A percentile compares a stretch with the other conserved stretches of the same genome.
These are phyloP conservation scores for Tanypteryx hageni DNA, from an alignment of 2,888 invertebrate genomes.

Conservation along the genomic window DNA sequence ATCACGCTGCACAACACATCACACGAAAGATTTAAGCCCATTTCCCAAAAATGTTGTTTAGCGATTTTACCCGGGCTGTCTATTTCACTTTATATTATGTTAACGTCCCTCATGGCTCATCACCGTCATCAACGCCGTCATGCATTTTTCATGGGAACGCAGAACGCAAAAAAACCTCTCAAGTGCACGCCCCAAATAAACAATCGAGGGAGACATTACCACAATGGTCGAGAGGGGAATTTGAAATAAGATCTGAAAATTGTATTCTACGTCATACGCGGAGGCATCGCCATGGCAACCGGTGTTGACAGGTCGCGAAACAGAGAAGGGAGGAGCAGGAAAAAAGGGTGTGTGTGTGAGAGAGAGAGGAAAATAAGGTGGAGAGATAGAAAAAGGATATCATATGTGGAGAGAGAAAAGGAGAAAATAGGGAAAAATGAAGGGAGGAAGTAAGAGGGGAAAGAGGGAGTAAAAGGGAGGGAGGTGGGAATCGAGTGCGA, in stretches of 20 bases:
- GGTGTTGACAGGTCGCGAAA: background rate
- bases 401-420: no score
- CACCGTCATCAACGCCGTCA: background rate
- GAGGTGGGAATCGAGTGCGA: background rate
- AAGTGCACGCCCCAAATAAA: background rate
- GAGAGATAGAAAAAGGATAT: background rate
- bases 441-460: background rate
- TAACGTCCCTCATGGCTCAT: background rate
- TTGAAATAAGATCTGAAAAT: background rate
- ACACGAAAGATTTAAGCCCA: no score
- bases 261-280: background rate
- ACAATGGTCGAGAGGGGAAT: background rate
- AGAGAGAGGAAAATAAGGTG: background rate
- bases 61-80: no score
- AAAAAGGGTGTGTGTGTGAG: background rate
- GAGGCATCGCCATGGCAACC: background rate
- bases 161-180: background rate
- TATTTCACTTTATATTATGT: no score
- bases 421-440: background rate
- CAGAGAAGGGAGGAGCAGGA: background rate
- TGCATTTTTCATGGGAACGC: background rate
- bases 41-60: no score
- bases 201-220: background rate
- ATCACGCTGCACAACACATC: no score
- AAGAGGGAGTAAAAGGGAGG: background rate